These are phyloP conservation scores for Calonectris borealis DNA, from an alignment of 2,113 vertebrate species.

Conservation along the genomic window DNA sequence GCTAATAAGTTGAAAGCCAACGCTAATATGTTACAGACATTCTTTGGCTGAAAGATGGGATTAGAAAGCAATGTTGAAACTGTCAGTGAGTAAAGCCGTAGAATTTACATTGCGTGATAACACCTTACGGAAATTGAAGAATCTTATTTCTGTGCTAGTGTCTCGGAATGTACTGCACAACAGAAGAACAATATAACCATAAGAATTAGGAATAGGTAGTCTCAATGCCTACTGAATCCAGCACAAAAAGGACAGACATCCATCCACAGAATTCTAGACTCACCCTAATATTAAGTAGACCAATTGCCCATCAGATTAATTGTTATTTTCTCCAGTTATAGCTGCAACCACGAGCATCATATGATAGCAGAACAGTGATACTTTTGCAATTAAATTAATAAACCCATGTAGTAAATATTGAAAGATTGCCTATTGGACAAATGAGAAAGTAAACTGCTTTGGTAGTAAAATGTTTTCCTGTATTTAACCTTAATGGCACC, in stretches of 20 bases:
- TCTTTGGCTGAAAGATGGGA: constrained; percentile 28
- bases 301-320: neutral
- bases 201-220: neutral
- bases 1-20: constrained; percentile 20
- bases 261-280: neutral
- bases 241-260: neutral
- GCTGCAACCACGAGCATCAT: neutral
- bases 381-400: neutral
- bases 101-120: neutral
- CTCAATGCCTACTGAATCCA: neutral
- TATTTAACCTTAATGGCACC: neutral
- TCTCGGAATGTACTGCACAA: neutral
- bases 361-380: neutral
- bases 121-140: neutral
- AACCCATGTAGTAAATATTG: neutral
- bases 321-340: neutral
- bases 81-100: neutral
- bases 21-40: neutral
- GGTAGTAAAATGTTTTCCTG: neutral
- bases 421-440: neutral
- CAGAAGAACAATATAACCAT: neutral
- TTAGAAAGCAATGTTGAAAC: constrained; percentile 30
- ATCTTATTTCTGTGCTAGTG: neutral
- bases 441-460: neutral
- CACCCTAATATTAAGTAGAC: neutral